Evolutionary conservation across 64 coral and sea anemone genomes (phyloP).

Genomic region (Exaiptasia diaphana): DNA sequence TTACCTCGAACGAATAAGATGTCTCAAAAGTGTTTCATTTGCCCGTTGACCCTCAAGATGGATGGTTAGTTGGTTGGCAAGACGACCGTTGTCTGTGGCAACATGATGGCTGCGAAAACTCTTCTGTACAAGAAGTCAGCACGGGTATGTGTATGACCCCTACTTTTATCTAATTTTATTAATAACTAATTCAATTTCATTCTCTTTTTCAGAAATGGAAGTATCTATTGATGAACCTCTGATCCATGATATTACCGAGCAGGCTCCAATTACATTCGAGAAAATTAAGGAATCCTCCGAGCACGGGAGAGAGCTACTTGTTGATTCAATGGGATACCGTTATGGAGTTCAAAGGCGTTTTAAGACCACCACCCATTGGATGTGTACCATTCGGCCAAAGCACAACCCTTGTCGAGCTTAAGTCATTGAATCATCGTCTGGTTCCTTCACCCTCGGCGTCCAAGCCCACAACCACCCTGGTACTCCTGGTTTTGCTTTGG

Average conservation of each 20-base stretch:
- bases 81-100: too few relatives aligned
- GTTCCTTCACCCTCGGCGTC: not conserved
- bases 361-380: not conserved
- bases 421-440: not conserved
- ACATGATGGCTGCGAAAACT: too few relatives aligned
- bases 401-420: not conserved
- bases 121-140: too few relatives aligned
- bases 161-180: too few relatives aligned
- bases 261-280: not conserved
- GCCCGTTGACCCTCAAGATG: too few relatives aligned
- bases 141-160: too few relatives aligned
- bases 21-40: too few relatives aligned
- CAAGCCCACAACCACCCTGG: slow-evolving; percentile 1
- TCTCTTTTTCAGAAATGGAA: too few relatives aligned
- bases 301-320: not conserved
- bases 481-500: not conserved
- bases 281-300: not conserved
- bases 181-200: too few relatives aligned
- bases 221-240: not conserved
- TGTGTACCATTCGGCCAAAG: not conserved
- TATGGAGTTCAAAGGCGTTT: not conserved
- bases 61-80: too few relatives aligned
- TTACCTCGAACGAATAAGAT: too few relatives aligned
- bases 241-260: not conserved
- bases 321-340: not conserved